Evolutionary conservation across 2,797 vertebrate species (phyloP), one percentile per base, ranked within the genome.

Genomic region (Parauchenoglanis ngamensis): DNA sequence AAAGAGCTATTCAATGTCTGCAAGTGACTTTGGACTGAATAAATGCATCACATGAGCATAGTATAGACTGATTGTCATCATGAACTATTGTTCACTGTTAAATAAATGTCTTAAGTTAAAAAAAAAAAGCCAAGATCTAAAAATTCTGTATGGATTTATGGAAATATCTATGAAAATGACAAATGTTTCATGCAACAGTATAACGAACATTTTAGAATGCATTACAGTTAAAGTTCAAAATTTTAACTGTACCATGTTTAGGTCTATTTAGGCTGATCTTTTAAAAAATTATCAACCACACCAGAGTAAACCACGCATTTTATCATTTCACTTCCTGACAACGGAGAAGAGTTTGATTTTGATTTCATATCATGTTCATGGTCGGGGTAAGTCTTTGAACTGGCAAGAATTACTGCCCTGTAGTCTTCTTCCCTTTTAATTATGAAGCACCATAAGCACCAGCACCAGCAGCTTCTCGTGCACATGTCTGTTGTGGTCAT

Each of bases 371-470:
- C 31, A 59, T 61, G 12, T 35, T 52, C 28, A 11, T 25, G 21
- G 57, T 17, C 4, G 19, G 15, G 56, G 15, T 19, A 77, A 31
- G 56, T 56, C 52, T 31, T 31, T 31, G 15, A 21, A 54, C 49
- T 77, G 49, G 49, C 54, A 35, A 63, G 49, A 76, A n/a, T 0
- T 56, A 19, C 12, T 84, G 61, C 68, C 76, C 80, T 85, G 7
- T 25, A 84, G 44, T 7, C 67, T 87, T 23, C 61, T 86, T 23
- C 70, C 57, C 25, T 77, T 82, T 90, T 63, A 88, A 88, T 88
- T 84, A 85, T 77, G 44, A 80, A 85, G 56, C 23, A 25, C 81
- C 81, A 84, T 84, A 6, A 78, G 49, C 46, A 1, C 83, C n/a
- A 79, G 83, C 25, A 87, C 83, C 78, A 79, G 25, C 3, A 11